Evolutionary conservation across 2,797 vertebrate species (phyloP).

Genomic region (Neosilurus hyrtlii): DNA sequence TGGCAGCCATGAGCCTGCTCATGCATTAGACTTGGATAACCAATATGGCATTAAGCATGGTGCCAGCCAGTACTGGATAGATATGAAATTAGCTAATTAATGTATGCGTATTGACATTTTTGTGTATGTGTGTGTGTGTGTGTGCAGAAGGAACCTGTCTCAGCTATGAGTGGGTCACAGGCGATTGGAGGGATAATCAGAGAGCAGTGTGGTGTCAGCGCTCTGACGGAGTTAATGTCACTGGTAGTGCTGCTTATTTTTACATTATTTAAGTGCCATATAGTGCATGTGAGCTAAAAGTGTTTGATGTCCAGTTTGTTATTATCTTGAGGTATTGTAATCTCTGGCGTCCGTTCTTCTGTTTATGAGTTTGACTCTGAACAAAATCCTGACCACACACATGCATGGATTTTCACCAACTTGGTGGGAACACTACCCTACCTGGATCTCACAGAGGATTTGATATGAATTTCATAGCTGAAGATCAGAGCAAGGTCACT

Average conservation of each 20-base stretch:
- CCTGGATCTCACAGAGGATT: too few relatives aligned
- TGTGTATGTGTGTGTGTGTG: slow-evolving; percentile 11
- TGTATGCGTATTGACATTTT: neutral
- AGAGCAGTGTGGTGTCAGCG: slow-evolving; percentile 83
- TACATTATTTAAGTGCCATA: slow-evolving; percentile 1
- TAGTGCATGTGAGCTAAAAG: neutral
- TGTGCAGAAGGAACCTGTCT: slow-evolving; percentile 79
- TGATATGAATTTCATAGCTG: too few relatives aligned
- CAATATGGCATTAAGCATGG: neutral
- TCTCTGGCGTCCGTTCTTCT: too few relatives aligned
- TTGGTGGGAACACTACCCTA: too few relatives aligned
- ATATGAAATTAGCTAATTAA: neutral
- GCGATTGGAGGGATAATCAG: slow-evolving; percentile 77
- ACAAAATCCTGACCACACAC: too few relatives aligned
- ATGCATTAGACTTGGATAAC: neutral
- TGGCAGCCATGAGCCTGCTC: neutral
- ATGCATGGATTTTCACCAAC: too few relatives aligned
- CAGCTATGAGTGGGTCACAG: slow-evolving; percentile 76
- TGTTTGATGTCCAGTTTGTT: neutral
- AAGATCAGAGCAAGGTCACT: too few relatives aligned
- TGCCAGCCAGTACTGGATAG: neutral
- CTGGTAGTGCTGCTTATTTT: slow-evolving; percentile 67
- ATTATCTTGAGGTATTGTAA: too few relatives aligned
- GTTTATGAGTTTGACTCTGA: too few relatives aligned
- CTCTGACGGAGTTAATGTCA: slow-evolving; percentile 83